Percentiles rank a stretch among this genome's conserved stretches.
Conservation (phyloP, 2,113 vertebrate species). For the Delphinapterus leucas region DNA sequence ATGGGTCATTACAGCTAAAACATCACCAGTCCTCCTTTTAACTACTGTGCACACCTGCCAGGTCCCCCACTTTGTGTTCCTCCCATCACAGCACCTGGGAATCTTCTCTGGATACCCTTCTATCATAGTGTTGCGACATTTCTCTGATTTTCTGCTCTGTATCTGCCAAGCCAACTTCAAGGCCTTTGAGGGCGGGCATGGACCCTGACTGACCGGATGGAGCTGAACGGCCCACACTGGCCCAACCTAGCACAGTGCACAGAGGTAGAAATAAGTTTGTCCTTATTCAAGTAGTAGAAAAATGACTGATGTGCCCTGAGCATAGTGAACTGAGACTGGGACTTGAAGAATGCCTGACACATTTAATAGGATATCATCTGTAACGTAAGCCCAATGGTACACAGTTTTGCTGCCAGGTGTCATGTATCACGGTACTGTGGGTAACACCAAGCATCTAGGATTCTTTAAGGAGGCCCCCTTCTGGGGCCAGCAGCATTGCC, state of each 20-base stretch:
- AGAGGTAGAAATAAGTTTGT: neutral
- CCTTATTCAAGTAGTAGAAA: neutral
- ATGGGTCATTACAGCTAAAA: neutral
- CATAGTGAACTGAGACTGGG: neutral
- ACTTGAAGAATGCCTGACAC: neutral
- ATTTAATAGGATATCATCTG: neutral
- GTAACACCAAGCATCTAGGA: neutral
- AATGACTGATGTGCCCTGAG: neutral
- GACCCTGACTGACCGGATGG: neutral
- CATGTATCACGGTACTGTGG: no score
- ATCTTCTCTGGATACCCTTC: neutral
- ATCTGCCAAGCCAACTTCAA: neutral
- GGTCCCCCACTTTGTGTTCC: neutral
- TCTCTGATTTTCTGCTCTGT: neutral
- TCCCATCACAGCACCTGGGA: neutral
- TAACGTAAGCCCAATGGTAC: neutral
- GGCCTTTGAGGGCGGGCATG: neutral
- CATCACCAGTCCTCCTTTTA: neutral
- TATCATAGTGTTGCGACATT: accelerated
- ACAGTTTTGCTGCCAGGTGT: neutral
- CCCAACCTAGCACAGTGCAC: accelerated
- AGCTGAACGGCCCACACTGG: neutral
- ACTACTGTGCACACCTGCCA: neutral
- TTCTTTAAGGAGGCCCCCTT: neutral
- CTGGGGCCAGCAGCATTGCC: neutral